Base-by-base conservation (phyloP, 2,797 vertebrate species). In the Phrynocephalus forsythii region DNA sequence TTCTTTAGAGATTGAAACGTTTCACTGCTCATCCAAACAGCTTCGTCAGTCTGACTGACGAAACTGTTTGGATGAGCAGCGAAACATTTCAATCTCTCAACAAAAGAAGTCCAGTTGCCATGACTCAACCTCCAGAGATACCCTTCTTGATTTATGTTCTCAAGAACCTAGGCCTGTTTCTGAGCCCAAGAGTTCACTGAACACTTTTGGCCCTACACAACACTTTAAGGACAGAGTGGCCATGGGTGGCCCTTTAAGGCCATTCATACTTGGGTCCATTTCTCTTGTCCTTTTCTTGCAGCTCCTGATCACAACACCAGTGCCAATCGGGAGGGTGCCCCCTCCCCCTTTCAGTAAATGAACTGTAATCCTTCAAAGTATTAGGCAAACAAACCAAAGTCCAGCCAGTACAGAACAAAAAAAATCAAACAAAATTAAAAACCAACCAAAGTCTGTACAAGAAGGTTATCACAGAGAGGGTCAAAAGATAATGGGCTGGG, bases 381-480 rank as follows among this genome's bases (percentile, higher is more conserved):
- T 6, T 24, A 33, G 8, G 79, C 60, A 87, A 87, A 87, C 56
- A 87, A 87, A 75, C 1, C 86, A 68, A 87, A 82, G 86, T 87
- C 77, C 86, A 33, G 79, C 33, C n/a, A 44, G 38, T 0, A 13
- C 11, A 24, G 63, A 10, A 26, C 20, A 66, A 44, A 44, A 44
- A 4, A 44, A 44, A 44, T 3, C 38, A 44, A 44, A 44, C 38
- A 44, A 69, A 69, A 0, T 30, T 20, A 66, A 63, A 63, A 63
- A 16, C 60, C 60, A 20, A 20, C 60, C 60, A 63, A 20, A 16
- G 18, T 26, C 67, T 72, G 52, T 33, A 69, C 44, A 82, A 67
- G 44, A 26, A 75, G n/a, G 24, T 76, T 33, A 33, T 82, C 60
- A 24, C 71, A 18, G 11, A n/a, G 16, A 7, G 60, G 73, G 26